Conservation (phyloP, 2,113 vertebrate genomes). For the Climacteris rufus region DNA sequence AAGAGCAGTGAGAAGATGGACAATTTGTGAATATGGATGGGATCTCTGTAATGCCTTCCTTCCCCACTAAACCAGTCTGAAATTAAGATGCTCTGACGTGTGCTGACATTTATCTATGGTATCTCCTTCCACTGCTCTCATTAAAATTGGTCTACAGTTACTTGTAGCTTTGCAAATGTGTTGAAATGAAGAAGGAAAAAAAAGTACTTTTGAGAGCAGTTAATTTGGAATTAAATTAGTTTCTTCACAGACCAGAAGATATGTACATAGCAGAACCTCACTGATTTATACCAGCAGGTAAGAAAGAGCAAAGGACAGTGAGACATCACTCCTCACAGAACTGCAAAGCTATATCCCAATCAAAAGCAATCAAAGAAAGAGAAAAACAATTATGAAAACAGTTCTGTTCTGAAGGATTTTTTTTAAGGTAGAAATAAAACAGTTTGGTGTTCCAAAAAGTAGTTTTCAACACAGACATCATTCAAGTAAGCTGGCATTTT, state of each 20-base stretch:
- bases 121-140: conserved; percentile 23
- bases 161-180: background rate
- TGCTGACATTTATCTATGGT: conserved; percentile 7
- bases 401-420: background rate
- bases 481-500: background rate
- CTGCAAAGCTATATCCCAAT: background rate
- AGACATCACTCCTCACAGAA: background rate
- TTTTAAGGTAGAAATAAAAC: background rate
- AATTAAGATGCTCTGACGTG: background rate
- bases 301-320: conserved; percentile 32
- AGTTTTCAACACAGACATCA: background rate
- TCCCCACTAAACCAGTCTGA: background rate
- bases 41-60: background rate
- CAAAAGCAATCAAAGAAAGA: conserved; percentile 17
- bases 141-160: conserved; percentile 15
- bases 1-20: background rate
- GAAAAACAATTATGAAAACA: background rate
- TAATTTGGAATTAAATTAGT: conserved; percentile 61
- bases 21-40: background rate
- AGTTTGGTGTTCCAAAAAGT: background rate
- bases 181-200: conserved; percentile 19
- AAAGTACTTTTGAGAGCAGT: conserved; percentile 33
- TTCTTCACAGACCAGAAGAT: conserved; percentile 48
- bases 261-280: conserved; percentile 25
- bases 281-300: conserved; percentile 6